Percentiles rank a stretch among this genome's conserved stretches.
These are phyloP conservation scores for Arothron firmamentum DNA, from an alignment of 2,113 vertebrate species.

Conservation along the genomic window DNA sequence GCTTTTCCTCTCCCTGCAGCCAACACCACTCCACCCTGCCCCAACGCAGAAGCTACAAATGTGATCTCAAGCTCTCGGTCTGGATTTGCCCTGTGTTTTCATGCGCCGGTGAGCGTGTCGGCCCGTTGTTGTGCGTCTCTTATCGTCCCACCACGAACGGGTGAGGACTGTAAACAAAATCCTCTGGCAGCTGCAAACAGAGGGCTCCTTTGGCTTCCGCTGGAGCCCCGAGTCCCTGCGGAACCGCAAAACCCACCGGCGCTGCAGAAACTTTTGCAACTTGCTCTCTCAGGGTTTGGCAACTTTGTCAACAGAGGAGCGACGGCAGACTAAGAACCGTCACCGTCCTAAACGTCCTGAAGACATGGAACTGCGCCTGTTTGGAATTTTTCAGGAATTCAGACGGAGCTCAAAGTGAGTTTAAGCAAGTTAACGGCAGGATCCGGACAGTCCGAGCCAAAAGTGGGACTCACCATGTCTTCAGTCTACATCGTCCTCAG, in stretches of 20 bases:
- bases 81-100: neutral
- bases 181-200: constrained; percentile 37
- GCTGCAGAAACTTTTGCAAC: neutral
- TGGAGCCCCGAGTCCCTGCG: constrained; percentile 5
- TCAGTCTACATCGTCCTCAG: constrained; percentile 59
- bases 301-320: neutral
- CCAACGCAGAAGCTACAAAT: constrained; percentile 24
- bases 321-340: neutral
- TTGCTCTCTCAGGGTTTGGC: constrained; percentile 13
- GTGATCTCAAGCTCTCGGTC: constrained; percentile 1
- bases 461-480: constrained; percentile 63
- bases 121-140: constrained; percentile 25
- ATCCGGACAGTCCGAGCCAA: neutral
- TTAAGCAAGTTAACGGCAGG: no score
- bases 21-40: constrained; percentile 59
- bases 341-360: neutral
- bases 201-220: constrained; percentile 10
- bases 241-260: constrained; percentile 23
- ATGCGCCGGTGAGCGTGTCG: neutral
- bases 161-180: constrained; percentile 43
- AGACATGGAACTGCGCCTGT: no score
- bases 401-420: no score
- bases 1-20: constrained; percentile 14
- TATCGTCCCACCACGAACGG: constrained; percentile 40
- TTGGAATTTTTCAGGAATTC: no score